Conservation (phyloP, 2,797 vertebrate genomes). For the Acanthopagrus latus region DNA sequence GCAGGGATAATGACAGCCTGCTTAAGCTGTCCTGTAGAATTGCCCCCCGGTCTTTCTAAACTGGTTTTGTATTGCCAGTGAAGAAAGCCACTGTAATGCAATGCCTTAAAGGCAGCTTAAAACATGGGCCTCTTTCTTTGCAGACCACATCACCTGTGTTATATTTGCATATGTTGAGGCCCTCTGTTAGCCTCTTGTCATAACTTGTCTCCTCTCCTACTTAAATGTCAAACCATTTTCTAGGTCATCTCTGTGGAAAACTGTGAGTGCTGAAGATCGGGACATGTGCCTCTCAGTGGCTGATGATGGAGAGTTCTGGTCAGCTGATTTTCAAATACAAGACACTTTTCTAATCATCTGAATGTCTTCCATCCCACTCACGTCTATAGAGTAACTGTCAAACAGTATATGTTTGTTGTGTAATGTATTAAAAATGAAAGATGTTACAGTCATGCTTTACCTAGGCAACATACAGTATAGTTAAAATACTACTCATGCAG, state of each 20-base stretch:
- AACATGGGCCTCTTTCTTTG: not conserved
- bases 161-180: not conserved
- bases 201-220: not conserved
- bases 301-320: conserved; percentile 86
- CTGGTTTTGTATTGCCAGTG: conserved; percentile 30
- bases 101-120: not conserved
- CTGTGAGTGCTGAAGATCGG: conserved; percentile 65
- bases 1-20: not conserved
- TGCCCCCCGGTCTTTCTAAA: not conserved
- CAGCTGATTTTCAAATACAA: not conserved
- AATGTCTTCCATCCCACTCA: not conserved
- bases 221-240: not conserved
- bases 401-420: not conserved
- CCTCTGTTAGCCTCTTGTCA: not conserved
- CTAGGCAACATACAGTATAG: no score
- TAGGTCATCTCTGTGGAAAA: conserved; percentile 79
- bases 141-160: not conserved
- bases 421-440: no score
- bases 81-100: accelerated
- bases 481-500: no score
- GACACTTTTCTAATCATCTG: not conserved
- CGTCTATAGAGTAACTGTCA: not conserved
- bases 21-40: not conserved
- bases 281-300: conserved; percentile 34
- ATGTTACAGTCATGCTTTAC: no score